Evolutionary conservation across 2,888 invertebrate species (phyloP), one percentile per base, ranked within the genome.

Genomic region (Salticus scenicus): DNA sequence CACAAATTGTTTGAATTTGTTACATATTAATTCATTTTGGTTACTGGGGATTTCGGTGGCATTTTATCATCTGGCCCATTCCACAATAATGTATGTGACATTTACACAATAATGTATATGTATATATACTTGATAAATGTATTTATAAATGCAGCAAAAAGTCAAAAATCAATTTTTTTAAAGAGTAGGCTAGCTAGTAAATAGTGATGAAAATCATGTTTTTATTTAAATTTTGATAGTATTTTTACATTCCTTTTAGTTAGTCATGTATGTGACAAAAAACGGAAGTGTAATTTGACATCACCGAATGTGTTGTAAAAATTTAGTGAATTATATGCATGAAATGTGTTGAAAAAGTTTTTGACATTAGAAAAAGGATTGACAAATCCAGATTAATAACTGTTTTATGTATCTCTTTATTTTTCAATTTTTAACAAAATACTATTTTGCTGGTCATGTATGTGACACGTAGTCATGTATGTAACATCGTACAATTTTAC

Each of bases 301-400:
- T n/a, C 47, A 47, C 47, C 8, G 20, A 47, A 14, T 4, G 1
- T 47, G 14, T 47, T 8, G 2, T 47, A 4, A 47, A 47, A 47
- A 47, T 47, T 47, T 20, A 47, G 47, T 47, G 47, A 47, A 47
- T 47, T 47, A 47, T 47, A 47, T 47, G 47, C 47, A 47, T 47
- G 47, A 47, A 47, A 47, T 47, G 20, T 7, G 47, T 47, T 7
- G 1, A 47, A 4, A 47, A 4, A n/a, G 14, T 47, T 47, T 47
- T 47, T 47, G 47, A 8, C 47, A 47, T 47, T 47, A 47, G 2
- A 47, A 47, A 8, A 47, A 47, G 47, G 47, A 47, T 47, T 47
- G 47, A 47, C 8, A 8, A 47, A 47, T 1, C 1, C 47, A 47
- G 20, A 47, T 1, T 47, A 8, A 47, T 47, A 47, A 47, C 8